phyloP scores from a whole-genome alignment of 2,113 vertebrate genomes.

The Chaetura pelagica region DNA sequence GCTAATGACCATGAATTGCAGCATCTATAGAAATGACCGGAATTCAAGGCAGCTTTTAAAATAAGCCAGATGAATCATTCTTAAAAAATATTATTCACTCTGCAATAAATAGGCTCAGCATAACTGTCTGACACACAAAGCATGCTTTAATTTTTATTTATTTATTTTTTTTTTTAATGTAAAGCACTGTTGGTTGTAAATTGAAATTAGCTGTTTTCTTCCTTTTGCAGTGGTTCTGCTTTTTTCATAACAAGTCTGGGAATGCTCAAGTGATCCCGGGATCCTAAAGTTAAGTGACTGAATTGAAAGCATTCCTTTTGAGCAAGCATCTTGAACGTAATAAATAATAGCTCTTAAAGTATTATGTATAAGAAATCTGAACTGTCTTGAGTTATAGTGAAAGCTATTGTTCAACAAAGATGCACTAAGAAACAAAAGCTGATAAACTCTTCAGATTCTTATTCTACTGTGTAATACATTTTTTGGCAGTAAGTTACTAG shows the following conservation, averaged over 20 bases:
- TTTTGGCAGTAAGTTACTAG: not conserved
- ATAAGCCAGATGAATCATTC: conserved; percentile 62
- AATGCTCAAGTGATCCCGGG: not conserved
- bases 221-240: not conserved
- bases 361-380: not conserved
- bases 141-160: conserved; percentile 12
- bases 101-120: not conserved
- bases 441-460: conserved; percentile 12
- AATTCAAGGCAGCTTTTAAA: conserved; percentile 45
- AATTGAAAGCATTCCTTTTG: conserved; percentile 8
- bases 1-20: conserved; percentile 45
- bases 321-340: not conserved
- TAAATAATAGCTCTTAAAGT: not conserved
- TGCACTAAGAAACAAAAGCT: not conserved
- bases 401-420: not conserved
- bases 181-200: not conserved
- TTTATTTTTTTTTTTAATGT: not conserved
- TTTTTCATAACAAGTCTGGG: not conserved
- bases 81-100: conserved; percentile 41
- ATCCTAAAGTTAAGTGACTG: not conserved
- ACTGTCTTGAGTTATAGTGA: not conserved
- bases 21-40: conserved; percentile 65
- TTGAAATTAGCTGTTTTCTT: not conserved
- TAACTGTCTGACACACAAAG: not conserved
- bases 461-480: not conserved